Conservation (phyloP, 30 jellyfish, hydroid and myxozoan genomes). For the Cassiopea xamachana region DNA sequence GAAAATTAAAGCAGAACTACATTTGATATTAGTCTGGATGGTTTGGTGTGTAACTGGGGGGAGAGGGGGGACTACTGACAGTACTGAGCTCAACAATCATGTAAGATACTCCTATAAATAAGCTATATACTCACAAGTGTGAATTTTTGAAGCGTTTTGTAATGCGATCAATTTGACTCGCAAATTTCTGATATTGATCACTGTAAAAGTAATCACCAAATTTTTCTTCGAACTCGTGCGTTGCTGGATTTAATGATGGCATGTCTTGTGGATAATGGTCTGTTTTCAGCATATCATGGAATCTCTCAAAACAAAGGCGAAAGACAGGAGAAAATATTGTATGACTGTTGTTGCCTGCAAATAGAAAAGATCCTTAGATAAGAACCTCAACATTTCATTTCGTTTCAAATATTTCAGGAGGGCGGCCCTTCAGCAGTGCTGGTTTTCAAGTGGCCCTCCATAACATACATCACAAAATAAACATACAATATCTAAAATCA, state of each 20-base stretch:
- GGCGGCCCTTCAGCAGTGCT: no score
- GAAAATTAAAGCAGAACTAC: no score
- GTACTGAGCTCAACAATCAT: no score
- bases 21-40: no score
- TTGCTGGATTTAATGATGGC: slow-evolving; percentile 71
- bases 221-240: slow-evolving; percentile 64
- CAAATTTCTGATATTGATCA: slow-evolving; percentile 58
- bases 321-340: slow-evolving; percentile 46
- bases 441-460: no score
- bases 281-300: slow-evolving; percentile 36
- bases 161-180: slow-evolving; percentile 45
- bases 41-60: no score
- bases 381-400: not conserved
- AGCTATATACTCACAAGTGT: slow-evolving; percentile 45
- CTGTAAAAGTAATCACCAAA: slow-evolving; percentile 63
- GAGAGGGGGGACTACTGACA: no score
- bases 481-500: no score
- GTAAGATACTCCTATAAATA: no score
- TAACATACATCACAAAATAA: no score
- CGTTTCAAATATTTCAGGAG: no score
- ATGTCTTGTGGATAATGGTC: slow-evolving; percentile 54
- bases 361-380: not conserved
- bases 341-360: slow-evolving; percentile 50
- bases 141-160: slow-evolving; percentile 49
- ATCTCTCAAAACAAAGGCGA: slow-evolving; percentile 81